Percentiles rank a stretch among this genome's conserved stretches.
phyloP scores from a whole-genome alignment of 2,113 vertebrate species.

The Hypanus sabinus region DNA sequence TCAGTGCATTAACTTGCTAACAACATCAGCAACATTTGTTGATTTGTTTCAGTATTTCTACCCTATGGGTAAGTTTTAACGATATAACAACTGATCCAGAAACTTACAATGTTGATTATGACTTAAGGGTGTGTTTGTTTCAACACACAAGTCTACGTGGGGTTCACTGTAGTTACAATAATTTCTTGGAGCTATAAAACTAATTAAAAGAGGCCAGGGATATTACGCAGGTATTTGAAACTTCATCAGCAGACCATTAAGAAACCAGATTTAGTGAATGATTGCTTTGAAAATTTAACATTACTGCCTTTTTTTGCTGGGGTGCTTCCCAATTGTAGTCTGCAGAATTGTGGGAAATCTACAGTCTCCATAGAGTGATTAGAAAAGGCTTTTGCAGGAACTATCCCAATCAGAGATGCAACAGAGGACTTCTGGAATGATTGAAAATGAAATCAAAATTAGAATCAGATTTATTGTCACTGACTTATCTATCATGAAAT shows the following conservation, averaged over 20 bases:
- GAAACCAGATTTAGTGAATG: conserved; percentile 40
- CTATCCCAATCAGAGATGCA: no score
- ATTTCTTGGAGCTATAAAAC: conserved; percentile 65
- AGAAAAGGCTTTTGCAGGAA: neutral
- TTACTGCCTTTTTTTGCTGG: neutral
- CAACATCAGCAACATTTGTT: neutral
- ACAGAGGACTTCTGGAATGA: no score
- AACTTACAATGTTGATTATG: neutral
- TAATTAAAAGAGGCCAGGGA: conserved; percentile 68
- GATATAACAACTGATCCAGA: neutral
- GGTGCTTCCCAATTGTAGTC: no score
- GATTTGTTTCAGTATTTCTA: neutral
- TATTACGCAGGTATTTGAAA: conserved; percentile 59
- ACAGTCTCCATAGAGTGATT: neutral
- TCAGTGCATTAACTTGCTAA: neutral
- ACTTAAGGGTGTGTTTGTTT: neutral
- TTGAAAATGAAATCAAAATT: no score
- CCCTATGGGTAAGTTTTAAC: neutral
- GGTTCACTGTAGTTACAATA: conserved; percentile 57
- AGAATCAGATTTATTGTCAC: no score
- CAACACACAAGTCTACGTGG: neutral
- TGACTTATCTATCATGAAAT: no score
- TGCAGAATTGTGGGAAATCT: neutral
- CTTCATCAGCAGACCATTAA: conserved; percentile 68
- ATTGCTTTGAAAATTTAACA: neutral